These are phyloP conservation scores for Pogonognathellus flavescens DNA, from an alignment of 1,140 invertebrate genomes.

Conservation along the genomic window DNA sequence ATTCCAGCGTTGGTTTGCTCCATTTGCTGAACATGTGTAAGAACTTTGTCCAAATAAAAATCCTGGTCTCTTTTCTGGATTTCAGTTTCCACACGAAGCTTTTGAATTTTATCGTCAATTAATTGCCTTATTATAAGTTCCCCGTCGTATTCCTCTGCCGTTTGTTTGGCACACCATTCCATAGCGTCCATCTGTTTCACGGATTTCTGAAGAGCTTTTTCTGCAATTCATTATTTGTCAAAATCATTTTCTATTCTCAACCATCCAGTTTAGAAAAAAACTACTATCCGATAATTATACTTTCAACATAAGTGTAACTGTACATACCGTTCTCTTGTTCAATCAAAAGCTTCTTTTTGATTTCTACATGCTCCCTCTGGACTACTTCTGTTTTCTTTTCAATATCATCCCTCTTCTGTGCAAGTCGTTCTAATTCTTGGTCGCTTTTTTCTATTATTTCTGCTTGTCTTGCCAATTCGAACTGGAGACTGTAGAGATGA, in stretches of 20 bases:
- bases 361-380: slow-evolving; percentile 70
- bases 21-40: slow-evolving; percentile 63
- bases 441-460: slow-evolving; percentile 72
- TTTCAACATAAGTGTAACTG: too few species aligned
- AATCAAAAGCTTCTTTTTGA: slow-evolving; percentile 68
- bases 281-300: too few species aligned
- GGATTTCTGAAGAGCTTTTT: slow-evolving; percentile 48
- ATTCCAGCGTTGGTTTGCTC: slow-evolving; percentile 64
- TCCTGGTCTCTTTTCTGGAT: slow-evolving; percentile 64
- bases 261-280: too few species aligned
- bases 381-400: slow-evolving; percentile 67
- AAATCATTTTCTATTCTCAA: too few species aligned
- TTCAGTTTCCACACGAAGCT: slow-evolving; percentile 59
- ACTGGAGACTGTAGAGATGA: slow-evolving; percentile 72
- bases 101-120: slow-evolving; percentile 69
- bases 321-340: slow-evolving; percentile 67
- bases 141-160: slow-evolving; percentile 72
- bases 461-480: slow-evolving; percentile 73
- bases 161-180: slow-evolving; percentile 69
- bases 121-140: slow-evolving; percentile 71
- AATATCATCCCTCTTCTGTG: slow-evolving; percentile 69
- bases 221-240: slow-evolving; percentile 61
- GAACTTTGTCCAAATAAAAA: slow-evolving; percentile 64
- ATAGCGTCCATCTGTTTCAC: slow-evolving; percentile 61
- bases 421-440: slow-evolving; percentile 70